phyloP scores from a whole-genome alignment of 2,888 invertebrate species.

The Frankliniella fusca region DNA sequence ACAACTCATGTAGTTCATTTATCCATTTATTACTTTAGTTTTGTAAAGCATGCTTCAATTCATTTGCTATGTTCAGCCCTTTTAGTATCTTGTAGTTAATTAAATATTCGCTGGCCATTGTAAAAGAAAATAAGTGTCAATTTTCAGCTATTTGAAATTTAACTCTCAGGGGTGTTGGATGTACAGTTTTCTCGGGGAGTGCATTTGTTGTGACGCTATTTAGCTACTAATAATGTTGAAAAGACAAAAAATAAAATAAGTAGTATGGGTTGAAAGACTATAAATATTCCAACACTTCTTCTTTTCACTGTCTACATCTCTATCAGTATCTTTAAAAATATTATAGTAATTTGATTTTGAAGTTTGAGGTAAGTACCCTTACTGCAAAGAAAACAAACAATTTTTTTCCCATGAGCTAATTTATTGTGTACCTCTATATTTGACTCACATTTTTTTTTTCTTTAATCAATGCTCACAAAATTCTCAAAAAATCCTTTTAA shows the following conservation, averaged over 20 bases:
- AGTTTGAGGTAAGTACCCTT: not conserved
- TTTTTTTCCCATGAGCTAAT: not conserved
- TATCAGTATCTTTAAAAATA: not conserved
- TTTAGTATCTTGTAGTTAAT: not conserved
- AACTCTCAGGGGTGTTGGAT: no score
- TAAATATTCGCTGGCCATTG: not conserved
- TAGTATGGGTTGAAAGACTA: no score
- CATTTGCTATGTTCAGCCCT: not conserved
- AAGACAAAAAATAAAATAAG: no score
- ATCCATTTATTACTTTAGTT: not conserved
- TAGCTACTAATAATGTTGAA: no score
- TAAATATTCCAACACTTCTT: no score
- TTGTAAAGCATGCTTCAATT: not conserved
- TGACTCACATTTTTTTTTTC: not conserved
- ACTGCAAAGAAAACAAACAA: not conserved
- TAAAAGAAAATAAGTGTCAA: not conserved
- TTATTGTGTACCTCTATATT: not conserved
- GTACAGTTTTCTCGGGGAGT: no score
- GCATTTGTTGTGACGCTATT: no score
- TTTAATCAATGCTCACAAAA: not conserved
- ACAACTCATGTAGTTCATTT: not conserved
- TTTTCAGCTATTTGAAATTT: no score
- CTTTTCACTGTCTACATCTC: not conserved
- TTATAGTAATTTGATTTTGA: not conserved
- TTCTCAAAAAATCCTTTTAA: not conserved